Base-by-base conservation (phyloP, 2,888 invertebrate genomes). In the Zele albiditarsus region DNA sequence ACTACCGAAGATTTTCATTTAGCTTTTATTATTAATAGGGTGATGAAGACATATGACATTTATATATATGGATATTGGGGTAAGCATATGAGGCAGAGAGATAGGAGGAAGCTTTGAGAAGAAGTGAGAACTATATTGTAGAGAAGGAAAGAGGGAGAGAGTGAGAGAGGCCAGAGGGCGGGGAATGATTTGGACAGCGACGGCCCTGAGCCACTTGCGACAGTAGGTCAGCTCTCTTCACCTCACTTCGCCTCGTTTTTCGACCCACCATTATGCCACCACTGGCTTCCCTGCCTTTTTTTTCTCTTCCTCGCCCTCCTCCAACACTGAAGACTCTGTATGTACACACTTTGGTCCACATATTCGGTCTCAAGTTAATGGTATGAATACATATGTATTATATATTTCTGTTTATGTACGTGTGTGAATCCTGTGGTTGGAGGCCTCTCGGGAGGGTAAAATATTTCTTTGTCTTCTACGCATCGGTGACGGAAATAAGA, bases 191-290 rank as follows among this genome's bases (percentile, higher is more conserved):
- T 89, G 88, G 88, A 87, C 89, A 89, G 85, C 85, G 84, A 83
- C 87, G 89, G 87, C 89, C 88, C 89, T 89, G 89, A 88, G 88
- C 89, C 88, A 89, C 89, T 89, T 88, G 88, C 87, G 84, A 87
- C 88, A 89, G 89, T 89, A 89, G 89, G 89, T 89, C 88, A 89
- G 86, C 88, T 88, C 89, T 88, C 88, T 88, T 88, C 87, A 85
- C 87, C 86, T 87, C 86, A 82, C 85, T 85, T 86, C 79, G 85
- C 85, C 85, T 81, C 86, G 83, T 88, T 87, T 84, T 86, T 87
- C 85, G 85, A 87, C 84, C 82, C 85, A 83, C 84, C 85, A 84
- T 85, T 86, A 85, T 86, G 83, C 78, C 77, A 78, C 77, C 68
- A 65, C 73, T 62, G 60, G 57, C 77, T 77, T 72, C 75, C 53